These are phyloP conservation scores for Drosophila mercatorum DNA, from an alignment of 2,888 invertebrate species.

Conservation along the genomic window DNA sequence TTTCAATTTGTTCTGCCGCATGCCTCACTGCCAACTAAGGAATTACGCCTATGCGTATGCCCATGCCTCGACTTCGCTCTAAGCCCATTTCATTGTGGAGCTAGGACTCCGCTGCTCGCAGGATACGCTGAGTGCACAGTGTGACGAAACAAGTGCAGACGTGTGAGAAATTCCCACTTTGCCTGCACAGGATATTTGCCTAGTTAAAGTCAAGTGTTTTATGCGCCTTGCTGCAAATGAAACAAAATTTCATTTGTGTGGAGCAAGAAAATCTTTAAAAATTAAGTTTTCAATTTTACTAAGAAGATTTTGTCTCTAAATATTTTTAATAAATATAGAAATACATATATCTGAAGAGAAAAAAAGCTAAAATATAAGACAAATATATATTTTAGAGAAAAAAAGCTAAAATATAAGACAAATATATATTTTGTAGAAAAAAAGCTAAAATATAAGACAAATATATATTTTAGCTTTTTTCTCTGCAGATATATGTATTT, in stretches of 20 bases:
- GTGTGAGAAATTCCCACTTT: slow-evolving; percentile 54
- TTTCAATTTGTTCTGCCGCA: slow-evolving; percentile 75
- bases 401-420: too few relatives aligned
- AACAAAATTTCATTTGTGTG: not conserved
- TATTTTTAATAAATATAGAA: too few relatives aligned
- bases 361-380: too few relatives aligned
- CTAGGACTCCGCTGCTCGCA: slow-evolving; percentile 23
- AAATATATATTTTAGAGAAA: too few relatives aligned
- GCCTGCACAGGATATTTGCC: slow-evolving; percentile 66
- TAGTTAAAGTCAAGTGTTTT: slow-evolving; percentile 57
- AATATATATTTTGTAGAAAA: too few relatives aligned
- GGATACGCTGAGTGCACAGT: slow-evolving; percentile 58
- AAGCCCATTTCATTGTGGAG: slow-evolving; percentile 1
- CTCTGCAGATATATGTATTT: too few relatives aligned
- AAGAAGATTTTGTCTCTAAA: too few relatives aligned
- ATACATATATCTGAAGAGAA: too few relatives aligned
- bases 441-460: too few relatives aligned
- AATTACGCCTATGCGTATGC: slow-evolving; percentile 54
- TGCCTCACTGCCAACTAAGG: slow-evolving; percentile 67
- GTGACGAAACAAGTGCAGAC: slow-evolving; percentile 64
- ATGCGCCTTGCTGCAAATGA: slow-evolving; percentile 24
- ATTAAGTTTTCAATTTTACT: not conserved
- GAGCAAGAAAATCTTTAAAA: not conserved
- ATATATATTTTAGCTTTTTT: too few relatives aligned
- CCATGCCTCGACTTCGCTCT: not conserved